These are phyloP conservation scores for Drosophila limbata DNA, from an alignment of 2,888 invertebrate species.

Conservation along the genomic window DNA sequence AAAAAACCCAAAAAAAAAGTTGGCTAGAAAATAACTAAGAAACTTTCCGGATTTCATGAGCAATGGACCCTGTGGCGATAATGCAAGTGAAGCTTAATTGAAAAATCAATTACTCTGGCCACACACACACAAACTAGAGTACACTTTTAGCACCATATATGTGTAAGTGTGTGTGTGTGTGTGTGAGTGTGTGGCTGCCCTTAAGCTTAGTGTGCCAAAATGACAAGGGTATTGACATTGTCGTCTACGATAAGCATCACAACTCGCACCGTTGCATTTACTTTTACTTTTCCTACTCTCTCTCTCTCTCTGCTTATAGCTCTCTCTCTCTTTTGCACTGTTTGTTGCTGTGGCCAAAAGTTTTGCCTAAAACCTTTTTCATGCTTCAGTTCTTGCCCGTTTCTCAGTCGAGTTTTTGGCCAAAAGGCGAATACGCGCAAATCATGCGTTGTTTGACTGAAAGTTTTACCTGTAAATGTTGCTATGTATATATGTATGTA, in stretches of 20 bases:
- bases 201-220: slow-evolving; percentile 32
- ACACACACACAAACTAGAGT: slow-evolving; percentile 12
- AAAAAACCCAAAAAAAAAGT: slow-evolving; percentile 4
- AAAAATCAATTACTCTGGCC: slow-evolving; percentile 70
- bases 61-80: slow-evolving; percentile 39
- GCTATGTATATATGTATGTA: slow-evolving; percentile 3
- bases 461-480: slow-evolving; percentile 62
- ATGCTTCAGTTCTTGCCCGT: slow-evolving; percentile 59
- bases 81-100: slow-evolving; percentile 62
- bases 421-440: slow-evolving; percentile 50
- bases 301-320: not conserved
- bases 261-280: slow-evolving; percentile 57
- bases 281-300: slow-evolving; percentile 24
- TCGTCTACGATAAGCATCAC: slow-evolving; percentile 55
- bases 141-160: slow-evolving; percentile 9
- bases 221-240: slow-evolving; percentile 80
- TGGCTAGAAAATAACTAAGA: slow-evolving; percentile 14
- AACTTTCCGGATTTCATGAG: slow-evolving; percentile 42
- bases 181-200: slow-evolving; percentile 10
- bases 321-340: not conserved
- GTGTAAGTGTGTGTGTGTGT: not conserved
- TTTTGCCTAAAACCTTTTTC: slow-evolving; percentile 76
- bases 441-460: slow-evolving; percentile 44
- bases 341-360: slow-evolving; percentile 31
- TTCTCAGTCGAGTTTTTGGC: slow-evolving; percentile 32